Evolutionary conservation across 2,113 vertebrate species (phyloP), one percentile per base, ranked within the genome.

Genomic region (Atrichornis clamosus): DNA sequence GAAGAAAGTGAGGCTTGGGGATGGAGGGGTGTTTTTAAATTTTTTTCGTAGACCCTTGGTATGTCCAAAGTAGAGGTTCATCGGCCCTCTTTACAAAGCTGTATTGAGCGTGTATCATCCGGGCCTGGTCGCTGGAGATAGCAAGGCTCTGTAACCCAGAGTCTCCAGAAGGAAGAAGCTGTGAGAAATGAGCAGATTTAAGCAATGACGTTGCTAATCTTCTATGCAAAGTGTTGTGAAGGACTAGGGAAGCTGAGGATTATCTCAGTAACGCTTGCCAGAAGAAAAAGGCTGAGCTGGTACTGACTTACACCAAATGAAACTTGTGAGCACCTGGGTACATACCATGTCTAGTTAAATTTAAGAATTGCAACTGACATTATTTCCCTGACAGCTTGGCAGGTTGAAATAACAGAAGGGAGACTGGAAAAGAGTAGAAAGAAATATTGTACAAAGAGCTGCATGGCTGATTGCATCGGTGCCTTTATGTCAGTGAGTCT

Each of bases 361-460:
- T 4, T 10, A 55, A 76, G 62, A 93, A 22, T 60, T 91, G 47
- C 93, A 74, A 6, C 76, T 93, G 80, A 75, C 86, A 64, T 15
- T 30, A 9, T 69, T 92, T 92, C 32, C 69, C 73, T 85, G 93
- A 74, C 67, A 95, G 72, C 75, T 65, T 93, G 87, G 64, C 78
- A 93, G 79, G 86, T 46, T 87, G 94, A 64, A 96, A 92, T 91
- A 88, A 84, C 69, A 84, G 78, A 82, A 82, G 85, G 87, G 78
- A 72, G 94, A 60, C 39, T 92, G 18, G 85, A 52, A 78, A 84
- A 62, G 69, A 84, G 42, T 33, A 22, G 65, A 70, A 87, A 33
- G 69, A 67, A 90, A 87, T 79, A 33, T 3, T 85, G 67, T 53
- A 28, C 62, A 39, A 56, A 52, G 92, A 95, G 67, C 69, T 82